Conservation (phyloP, 2,797 vertebrate species). For the Lacerta viridis region DNA sequence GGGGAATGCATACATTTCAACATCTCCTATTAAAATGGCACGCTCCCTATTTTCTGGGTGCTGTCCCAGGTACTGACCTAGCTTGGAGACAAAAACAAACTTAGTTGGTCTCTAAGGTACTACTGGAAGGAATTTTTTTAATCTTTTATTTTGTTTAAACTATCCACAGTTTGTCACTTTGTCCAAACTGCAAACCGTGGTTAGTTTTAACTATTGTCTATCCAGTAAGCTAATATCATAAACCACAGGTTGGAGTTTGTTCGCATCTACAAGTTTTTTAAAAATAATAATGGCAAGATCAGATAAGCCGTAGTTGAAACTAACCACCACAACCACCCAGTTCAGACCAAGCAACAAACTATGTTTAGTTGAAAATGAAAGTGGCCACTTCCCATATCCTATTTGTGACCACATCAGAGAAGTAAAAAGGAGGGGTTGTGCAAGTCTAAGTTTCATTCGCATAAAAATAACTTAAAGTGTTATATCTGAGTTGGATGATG, state of each 20-base stretch:
- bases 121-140: no score
- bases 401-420: background rate
- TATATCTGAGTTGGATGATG: no score
- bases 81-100: background rate
- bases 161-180: background rate
- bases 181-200: background rate
- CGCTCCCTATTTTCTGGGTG: background rate
- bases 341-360: background rate
- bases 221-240: background rate
- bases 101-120: no score
- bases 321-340: no score
- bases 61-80: background rate
- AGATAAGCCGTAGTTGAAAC: background rate
- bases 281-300: no score
- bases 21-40: background rate
- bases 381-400: background rate
- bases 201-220: background rate
- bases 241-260: background rate
- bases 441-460: no score
- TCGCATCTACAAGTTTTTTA: background rate
- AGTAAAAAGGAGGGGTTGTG: no score
- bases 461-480: no score
- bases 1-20: background rate
- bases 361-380: no score
- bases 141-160: background rate